Evolutionary conservation across 2,797 vertebrate species (phyloP).

Genomic region (Hydrophis major): DNA sequence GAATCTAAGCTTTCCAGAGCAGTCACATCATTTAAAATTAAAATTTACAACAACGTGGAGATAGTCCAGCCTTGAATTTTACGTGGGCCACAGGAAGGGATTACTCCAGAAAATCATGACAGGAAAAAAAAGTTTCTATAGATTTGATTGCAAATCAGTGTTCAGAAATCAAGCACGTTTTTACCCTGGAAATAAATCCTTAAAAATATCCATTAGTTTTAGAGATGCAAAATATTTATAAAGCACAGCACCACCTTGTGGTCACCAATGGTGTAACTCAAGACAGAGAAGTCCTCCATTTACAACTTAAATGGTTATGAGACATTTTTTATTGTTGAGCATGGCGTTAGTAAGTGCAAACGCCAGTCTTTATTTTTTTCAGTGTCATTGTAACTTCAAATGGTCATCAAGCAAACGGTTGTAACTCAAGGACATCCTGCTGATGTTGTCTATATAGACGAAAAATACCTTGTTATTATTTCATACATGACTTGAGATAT

Average conservation of each 20-base stretch:
- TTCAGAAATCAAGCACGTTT: background rate
- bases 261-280: constrained; percentile 23
- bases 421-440: background rate
- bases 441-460: background rate
- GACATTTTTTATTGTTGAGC: background rate
- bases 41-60: background rate
- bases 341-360: background rate
- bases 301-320: background rate
- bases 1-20: background rate
- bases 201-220: background rate
- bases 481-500: background rate
- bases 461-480: background rate
- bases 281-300: background rate
- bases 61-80: background rate
- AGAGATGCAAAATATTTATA: constrained; percentile 48
- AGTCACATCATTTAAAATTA: background rate
- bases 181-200: background rate
- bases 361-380: background rate
- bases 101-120: background rate
- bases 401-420: background rate
- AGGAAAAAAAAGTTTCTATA: no score
- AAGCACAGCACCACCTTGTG: constrained; percentile 65
- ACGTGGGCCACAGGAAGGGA: background rate
- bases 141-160: background rate
- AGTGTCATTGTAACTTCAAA: background rate